Conservation (phyloP, 2,888 invertebrate species). For the Linnaemya vulpina region DNA sequence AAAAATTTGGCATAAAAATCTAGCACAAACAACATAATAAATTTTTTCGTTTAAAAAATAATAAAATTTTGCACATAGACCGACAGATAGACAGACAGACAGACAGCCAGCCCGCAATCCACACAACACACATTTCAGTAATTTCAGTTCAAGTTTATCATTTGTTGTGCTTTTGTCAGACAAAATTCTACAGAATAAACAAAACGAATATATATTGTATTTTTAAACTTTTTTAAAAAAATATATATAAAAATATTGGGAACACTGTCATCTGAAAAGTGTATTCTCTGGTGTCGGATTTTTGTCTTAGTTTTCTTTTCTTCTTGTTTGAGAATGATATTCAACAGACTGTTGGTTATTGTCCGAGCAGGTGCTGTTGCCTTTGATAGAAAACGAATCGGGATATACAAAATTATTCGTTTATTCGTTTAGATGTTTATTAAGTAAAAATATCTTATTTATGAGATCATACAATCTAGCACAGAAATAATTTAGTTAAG, state of each 20-base stretch:
- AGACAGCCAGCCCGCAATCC: conserved; percentile 1
- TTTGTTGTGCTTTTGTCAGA: conserved; percentile 32
- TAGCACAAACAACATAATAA: conserved; percentile 15
- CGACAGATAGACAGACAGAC: not conserved
- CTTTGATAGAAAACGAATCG: conserved; percentile 25
- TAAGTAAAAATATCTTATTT: conserved; percentile 24
- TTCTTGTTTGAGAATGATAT: conserved; percentile 16
- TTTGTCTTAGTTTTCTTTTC: conserved; percentile 16
- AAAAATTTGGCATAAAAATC: conserved; percentile 12
- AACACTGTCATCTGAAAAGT: conserved; percentile 42
- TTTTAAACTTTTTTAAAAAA: conserved; percentile 38
- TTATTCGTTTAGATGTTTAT: not conserved
- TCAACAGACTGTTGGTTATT: conserved; percentile 3
- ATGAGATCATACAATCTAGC: conserved; percentile 29
- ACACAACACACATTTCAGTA: conserved; percentile 21
- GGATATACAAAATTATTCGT: conserved; percentile 16
- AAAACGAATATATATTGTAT: not conserved
- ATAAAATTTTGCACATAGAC: conserved; percentile 2
- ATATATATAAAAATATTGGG: conserved; percentile 18
- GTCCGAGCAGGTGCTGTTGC: conserved; percentile 38
- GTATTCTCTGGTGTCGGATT: not conserved
- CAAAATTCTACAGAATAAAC: conserved; percentile 21
- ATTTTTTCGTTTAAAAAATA: conserved; percentile 16
- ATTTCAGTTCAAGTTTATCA: conserved; percentile 62
- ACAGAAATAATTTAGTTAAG: conserved; percentile 30